A percentile compares a stretch with the other conserved stretches of the same genome.
Evolutionary conservation across 2,797 vertebrate species (phyloP).

Genomic region (Pteropus rufus): DNA sequence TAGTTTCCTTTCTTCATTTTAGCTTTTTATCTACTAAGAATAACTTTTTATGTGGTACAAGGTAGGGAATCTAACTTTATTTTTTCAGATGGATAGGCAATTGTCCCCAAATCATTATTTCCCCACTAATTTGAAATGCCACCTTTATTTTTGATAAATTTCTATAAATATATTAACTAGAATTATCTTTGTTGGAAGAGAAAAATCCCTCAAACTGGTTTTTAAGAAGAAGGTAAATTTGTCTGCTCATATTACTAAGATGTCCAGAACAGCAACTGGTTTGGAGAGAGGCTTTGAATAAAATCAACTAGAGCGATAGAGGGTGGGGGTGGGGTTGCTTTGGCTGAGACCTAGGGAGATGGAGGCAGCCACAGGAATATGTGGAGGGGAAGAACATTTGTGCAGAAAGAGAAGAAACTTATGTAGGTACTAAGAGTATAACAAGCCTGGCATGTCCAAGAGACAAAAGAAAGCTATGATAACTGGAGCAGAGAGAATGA

Average conservation of each 20-base stretch:
- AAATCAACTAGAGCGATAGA: not conserved
- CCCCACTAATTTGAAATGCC: not conserved
- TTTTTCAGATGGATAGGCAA: not conserved
- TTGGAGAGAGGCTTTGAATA: not conserved
- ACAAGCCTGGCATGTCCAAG: not conserved
- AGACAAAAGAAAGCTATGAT: not conserved
- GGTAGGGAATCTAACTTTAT: not conserved
- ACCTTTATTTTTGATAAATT: not conserved
- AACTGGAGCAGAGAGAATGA: not conserved
- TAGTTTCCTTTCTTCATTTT: not conserved
- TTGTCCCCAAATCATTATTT: not conserved
- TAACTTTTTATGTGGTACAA: not conserved
- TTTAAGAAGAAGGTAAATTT: not conserved
- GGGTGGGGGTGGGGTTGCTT: not conserved
- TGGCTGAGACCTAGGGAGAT: not conserved
- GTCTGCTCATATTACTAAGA: not conserved
- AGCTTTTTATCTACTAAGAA: not conserved
- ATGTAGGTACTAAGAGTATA: not conserved
- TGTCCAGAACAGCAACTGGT: not conserved
- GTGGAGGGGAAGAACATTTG: not conserved
- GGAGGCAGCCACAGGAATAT: not conserved
- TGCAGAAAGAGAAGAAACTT: not conserved
- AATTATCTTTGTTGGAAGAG: not conserved
- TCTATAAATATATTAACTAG: not conserved
- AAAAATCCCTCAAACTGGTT: not conserved